Percentiles rank a stretch among this genome's conserved stretches.
Evolutionary conservation across 2,888 invertebrate species (phyloP).

Genomic region (Petrophora chlorosata): DNA sequence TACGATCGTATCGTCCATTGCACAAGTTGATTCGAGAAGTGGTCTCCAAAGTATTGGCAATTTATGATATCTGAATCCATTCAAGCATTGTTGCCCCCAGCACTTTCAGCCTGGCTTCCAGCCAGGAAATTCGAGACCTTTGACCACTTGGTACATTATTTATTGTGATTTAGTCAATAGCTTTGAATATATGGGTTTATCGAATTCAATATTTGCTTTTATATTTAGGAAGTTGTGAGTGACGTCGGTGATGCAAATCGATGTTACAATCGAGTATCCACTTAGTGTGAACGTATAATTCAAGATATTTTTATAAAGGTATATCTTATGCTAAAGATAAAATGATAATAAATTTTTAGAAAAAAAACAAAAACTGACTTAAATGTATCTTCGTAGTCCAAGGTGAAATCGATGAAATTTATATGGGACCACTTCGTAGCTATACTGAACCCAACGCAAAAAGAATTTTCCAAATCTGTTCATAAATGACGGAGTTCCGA

Average conservation of each 20-base stretch:
- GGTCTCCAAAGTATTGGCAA: slow-evolving; percentile 20
- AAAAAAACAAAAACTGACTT: too few species aligned
- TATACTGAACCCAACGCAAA: too few species aligned
- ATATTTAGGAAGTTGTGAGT: too few species aligned
- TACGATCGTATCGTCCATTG: slow-evolving; percentile 1
- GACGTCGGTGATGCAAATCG: slow-evolving; percentile 7
- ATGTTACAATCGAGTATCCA: neutral
- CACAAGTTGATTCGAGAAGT: slow-evolving; percentile 11
- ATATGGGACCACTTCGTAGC: too few species aligned
- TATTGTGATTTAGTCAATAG: slow-evolving; percentile 32
- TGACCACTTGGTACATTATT: slow-evolving; percentile 24
- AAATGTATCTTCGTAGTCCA: too few species aligned
- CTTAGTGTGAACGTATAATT: slow-evolving; percentile 8
- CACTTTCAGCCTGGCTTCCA: slow-evolving; percentile 20
- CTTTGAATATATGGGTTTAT: slow-evolving; percentile 5
- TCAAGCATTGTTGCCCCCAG: slow-evolving; percentile 19
- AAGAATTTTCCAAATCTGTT: too few species aligned
- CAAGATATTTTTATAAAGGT: neutral
- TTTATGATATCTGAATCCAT: slow-evolving; percentile 13
- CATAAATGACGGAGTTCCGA: too few species aligned
- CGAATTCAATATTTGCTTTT: slow-evolving; percentile 10
- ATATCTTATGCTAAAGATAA: neutral
- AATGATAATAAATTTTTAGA: too few species aligned
- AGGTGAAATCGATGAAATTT: too few species aligned
- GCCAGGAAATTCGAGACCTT: slow-evolving; percentile 24